Percentiles rank a stretch among this genome's conserved stretches.
Conservation (phyloP, 1,140 invertebrate genomes). For the Listronotus oregonensis region DNA sequence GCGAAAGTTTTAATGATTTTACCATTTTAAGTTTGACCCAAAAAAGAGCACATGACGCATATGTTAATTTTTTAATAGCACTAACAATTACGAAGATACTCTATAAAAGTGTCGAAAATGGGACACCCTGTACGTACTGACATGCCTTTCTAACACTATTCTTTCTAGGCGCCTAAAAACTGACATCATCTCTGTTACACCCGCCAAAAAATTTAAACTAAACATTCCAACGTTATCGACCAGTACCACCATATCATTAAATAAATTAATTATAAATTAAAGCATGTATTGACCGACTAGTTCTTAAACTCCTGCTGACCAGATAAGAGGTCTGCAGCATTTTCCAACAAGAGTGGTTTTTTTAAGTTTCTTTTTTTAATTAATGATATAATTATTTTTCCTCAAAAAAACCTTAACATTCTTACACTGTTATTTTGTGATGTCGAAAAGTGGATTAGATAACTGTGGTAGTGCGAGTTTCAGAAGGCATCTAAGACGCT, state of each 20-base stretch:
- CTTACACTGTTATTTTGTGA: neutral
- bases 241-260: neutral
- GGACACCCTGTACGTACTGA: no score
- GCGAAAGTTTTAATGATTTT: no score
- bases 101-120: no score
- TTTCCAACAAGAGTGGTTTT: neutral
- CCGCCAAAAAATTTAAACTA: slow-evolving; percentile 19
- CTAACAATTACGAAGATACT: no score
- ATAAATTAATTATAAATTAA: slow-evolving; percentile 19
- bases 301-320: slow-evolving; percentile 23
- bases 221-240: slow-evolving; percentile 10
- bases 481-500: neutral
- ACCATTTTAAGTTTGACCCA: no score
- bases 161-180: neutral
- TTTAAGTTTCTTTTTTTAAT: neutral
- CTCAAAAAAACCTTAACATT: neutral
- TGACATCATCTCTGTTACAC: neutral
- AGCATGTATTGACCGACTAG: slow-evolving; percentile 15
- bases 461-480: neutral
- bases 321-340: slow-evolving; percentile 7
- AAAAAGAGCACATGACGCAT: no score
- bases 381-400: neutral
- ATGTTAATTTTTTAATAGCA: no score
- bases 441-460: neutral
- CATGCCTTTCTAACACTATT: neutral